Conservation (phyloP, 1,140 invertebrate species). For the Orchesella cincta region DNA sequence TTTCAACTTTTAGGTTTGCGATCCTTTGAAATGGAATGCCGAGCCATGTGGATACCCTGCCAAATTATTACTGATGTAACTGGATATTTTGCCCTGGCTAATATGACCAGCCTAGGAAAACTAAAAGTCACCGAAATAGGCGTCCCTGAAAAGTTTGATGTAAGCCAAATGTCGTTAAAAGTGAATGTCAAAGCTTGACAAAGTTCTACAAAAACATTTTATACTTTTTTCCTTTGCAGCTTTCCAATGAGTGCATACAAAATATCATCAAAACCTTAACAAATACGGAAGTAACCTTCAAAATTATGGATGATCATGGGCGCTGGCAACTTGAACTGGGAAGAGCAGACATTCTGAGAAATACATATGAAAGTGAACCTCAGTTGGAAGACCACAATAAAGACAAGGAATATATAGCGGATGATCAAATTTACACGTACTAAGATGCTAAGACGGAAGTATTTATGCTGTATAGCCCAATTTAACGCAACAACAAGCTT, state of each 20-base stretch:
- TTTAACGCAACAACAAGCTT: too few relatives aligned
- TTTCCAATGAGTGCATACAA: constrained; percentile 16
- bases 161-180: constrained; percentile 23
- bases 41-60: constrained; percentile 24
- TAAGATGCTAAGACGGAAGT: too few relatives aligned
- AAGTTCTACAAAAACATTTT: background rate
- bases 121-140: constrained; percentile 25
- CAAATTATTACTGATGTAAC: constrained; percentile 19
- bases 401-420: constrained; percentile 4
- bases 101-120: background rate
- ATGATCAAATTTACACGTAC: too few relatives aligned
- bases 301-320: constrained; percentile 29
- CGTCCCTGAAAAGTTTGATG: constrained; percentile 25
- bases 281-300: background rate
- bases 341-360: background rate
- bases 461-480: too few relatives aligned
- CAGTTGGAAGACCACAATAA: constrained; percentile 27
- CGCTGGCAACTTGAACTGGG: constrained; percentile 25
- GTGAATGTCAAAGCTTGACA: background rate
- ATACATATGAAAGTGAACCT: constrained; percentile 29
- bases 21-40: background rate
- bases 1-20: background rate
- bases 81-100: constrained; percentile 10
- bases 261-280: background rate
- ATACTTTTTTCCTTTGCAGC: background rate